These are phyloP conservation scores for Palythoa heliodiscus DNA, from an alignment of 92 coral and sea anemone genomes.

Conservation along the genomic window DNA sequence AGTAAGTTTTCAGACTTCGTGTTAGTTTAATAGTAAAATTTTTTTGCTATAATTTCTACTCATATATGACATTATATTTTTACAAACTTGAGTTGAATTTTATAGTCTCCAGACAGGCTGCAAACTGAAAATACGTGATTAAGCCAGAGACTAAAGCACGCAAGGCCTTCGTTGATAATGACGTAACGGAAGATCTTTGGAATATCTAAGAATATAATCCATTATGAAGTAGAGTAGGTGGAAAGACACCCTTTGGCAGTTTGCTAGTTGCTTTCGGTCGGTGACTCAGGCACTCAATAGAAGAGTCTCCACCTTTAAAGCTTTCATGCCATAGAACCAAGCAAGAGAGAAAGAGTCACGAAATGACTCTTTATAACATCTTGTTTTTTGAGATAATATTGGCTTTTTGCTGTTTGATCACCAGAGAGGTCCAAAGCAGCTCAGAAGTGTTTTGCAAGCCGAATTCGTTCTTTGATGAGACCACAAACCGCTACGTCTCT, in stretches of 20 bases:
- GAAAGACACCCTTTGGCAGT: background rate
- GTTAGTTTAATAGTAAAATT: too few species aligned
- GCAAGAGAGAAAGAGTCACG: background rate
- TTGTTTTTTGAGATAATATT: background rate
- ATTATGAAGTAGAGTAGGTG: background rate
- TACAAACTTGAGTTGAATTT: background rate
- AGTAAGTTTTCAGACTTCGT: too few species aligned
- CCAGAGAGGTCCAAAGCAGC: background rate
- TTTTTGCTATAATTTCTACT: too few species aligned
- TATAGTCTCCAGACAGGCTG: background rate
- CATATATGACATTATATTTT: too few species aligned
- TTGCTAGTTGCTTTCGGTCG: background rate
- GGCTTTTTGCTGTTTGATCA: background rate
- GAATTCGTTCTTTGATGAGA: conserved; percentile 6
- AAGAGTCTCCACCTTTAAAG: background rate
- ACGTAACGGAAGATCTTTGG: background rate
- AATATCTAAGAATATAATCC: background rate
- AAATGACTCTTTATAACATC: background rate
- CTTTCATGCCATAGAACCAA: background rate
- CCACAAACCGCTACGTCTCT: conserved; percentile 7
- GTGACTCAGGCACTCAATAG: background rate
- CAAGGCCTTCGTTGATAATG: background rate
- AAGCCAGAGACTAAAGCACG: background rate
- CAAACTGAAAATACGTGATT: background rate
- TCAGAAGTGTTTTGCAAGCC: background rate